Conservation (phyloP, 2,888 invertebrate species). For the Sicus ferrugineus region DNA sequence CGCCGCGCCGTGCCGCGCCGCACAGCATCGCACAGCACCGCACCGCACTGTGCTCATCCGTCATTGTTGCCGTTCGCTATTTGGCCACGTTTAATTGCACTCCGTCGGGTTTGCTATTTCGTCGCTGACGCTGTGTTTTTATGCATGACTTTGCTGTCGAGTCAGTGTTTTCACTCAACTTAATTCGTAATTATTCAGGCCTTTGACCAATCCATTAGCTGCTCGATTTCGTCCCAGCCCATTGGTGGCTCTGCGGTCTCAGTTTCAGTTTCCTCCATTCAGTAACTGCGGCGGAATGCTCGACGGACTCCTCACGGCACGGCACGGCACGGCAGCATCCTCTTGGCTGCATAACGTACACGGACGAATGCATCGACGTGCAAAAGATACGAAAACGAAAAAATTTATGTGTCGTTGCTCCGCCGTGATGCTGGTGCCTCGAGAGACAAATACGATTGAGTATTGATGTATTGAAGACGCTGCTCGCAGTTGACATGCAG, state of each 20-base stretch:
- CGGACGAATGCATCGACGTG: not conserved
- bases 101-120: conserved; percentile 3
- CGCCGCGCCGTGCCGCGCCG: too few species aligned
- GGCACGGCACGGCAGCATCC: too few species aligned
- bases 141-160: conserved; percentile 15
- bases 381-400: not conserved
- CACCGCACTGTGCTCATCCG: too few species aligned
- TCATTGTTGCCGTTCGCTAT: conserved; percentile 3
- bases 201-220: conserved; percentile 53
- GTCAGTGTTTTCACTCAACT: conserved; percentile 32
- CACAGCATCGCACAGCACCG: too few species aligned
- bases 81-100: conserved; percentile 3
- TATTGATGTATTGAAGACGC: conserved; percentile 23
- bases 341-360: not conserved
- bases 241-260: conserved; percentile 23
- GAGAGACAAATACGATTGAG: not conserved
- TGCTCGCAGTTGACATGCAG: conserved; percentile 29
- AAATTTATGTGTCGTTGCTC: not conserved
- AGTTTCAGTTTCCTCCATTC: conserved; percentile 21
- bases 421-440: too few species aligned
- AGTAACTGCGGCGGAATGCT: too few species aligned
- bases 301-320: too few species aligned
- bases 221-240: conserved; percentile 19
- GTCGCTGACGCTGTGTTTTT: not conserved
- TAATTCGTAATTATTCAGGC: conserved; percentile 54